These are phyloP conservation scores for Wiebesia pumilae DNA, from an alignment of 1,140 invertebrate species.

Conservation along the genomic window DNA sequence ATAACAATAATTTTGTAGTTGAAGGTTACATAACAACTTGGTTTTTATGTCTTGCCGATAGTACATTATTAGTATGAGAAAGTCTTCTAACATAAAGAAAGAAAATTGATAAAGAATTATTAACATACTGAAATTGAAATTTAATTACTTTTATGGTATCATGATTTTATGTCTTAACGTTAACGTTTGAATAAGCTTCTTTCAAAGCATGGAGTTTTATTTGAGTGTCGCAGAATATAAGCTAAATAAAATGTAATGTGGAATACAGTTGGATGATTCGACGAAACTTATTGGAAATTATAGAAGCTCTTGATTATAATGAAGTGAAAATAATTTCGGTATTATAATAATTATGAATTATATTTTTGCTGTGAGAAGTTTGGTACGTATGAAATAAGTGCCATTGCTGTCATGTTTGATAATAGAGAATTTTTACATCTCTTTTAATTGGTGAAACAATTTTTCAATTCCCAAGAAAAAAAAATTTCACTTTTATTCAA, in stretches of 20 bases:
- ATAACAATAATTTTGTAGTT: background rate
- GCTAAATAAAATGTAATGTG: too few species aligned
- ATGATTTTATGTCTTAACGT: background rate
- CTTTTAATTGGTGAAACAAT: background rate
- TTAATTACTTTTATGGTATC: background rate
- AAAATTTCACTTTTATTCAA: background rate
- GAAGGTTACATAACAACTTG: background rate
- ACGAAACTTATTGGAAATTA: too few species aligned
- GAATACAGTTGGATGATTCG: too few species aligned
- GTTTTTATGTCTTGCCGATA: background rate
- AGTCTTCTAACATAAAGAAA: background rate
- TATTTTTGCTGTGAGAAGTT: background rate
- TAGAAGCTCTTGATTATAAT: too few species aligned
- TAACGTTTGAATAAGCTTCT: too few species aligned
- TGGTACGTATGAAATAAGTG: background rate
- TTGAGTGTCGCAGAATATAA: too few species aligned
- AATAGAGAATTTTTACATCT: background rate
- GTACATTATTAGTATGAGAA: too few species aligned
- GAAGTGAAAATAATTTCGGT: too few species aligned
- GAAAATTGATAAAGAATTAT: background rate
- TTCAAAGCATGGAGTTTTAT: too few species aligned
- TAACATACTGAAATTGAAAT: background rate
- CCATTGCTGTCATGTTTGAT: background rate
- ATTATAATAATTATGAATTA: background rate
- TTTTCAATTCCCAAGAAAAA: background rate